Percentiles rank a stretch among this genome's conserved stretches.
phyloP scores from a whole-genome alignment of 2,888 invertebrate species.

The Sphecodes monilicornis region DNA sequence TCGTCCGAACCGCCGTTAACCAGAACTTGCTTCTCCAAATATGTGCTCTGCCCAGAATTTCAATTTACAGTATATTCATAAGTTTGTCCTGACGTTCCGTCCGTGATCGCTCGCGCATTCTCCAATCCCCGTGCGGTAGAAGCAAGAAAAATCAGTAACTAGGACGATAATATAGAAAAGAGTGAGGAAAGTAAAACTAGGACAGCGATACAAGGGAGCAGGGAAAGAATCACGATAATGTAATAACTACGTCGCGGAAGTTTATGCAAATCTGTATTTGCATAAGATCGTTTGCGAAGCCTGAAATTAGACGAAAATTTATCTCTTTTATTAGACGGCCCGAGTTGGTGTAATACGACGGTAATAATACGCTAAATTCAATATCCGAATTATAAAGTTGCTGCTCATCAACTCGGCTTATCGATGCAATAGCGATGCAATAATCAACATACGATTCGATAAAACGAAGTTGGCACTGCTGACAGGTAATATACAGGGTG shows the following conservation, averaged over 20 bases:
- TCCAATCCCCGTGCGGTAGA: neutral
- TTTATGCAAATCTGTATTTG: neutral
- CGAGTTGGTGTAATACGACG: neutral
- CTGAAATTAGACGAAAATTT: neutral
- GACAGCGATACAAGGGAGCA: neutral
- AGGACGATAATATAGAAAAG: neutral
- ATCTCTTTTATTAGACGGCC: neutral
- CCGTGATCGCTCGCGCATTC: neutral
- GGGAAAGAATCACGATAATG: conserved; percentile 1
- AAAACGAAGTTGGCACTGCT: neutral
- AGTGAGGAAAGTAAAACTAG: neutral
- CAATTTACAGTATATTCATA: conserved; percentile 1
- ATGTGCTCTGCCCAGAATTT: neutral
- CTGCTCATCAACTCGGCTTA: too few species aligned
- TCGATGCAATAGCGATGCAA: too few species aligned
- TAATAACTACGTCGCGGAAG: conserved; percentile 4
- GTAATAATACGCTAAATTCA: neutral
- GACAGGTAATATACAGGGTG: too few species aligned
- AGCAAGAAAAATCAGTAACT: neutral
- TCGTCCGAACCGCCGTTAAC: neutral
- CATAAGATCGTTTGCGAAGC: neutral
- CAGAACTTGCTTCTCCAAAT: neutral
- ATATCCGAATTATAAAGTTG: neutral
- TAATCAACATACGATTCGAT: too few species aligned
- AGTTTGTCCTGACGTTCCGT: neutral